These are phyloP conservation scores for Stenodema calcarata DNA, from an alignment of 2,888 invertebrate genomes.

Conservation along the genomic window DNA sequence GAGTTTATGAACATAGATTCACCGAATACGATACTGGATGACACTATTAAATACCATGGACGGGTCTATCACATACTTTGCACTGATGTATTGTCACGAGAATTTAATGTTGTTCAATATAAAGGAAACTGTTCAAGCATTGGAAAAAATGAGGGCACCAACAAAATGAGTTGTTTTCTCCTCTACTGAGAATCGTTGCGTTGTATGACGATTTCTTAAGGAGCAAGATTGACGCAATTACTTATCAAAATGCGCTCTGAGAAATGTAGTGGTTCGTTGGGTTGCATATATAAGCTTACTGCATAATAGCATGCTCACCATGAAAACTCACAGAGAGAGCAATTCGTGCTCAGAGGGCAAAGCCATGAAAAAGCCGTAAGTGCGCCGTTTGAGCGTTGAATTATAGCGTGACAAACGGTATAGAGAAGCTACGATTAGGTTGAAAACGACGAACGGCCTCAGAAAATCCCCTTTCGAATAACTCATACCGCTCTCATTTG, in stretches of 20 bases:
- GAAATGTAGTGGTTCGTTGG: neutral
- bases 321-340: neutral
- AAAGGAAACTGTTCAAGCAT: too few species aligned
- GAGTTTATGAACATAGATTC: too few species aligned
- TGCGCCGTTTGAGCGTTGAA: neutral
- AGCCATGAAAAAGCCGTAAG: neutral
- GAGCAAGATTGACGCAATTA: neutral
- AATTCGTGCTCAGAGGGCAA: neutral
- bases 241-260: neutral
- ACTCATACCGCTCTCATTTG: conserved; percentile 12
- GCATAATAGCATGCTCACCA: neutral
- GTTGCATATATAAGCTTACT: neutral
- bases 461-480: conserved; percentile 1
- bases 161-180: too few species aligned
- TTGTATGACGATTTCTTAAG: neutral
- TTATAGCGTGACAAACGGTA: conserved; percentile 15
- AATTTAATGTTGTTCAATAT: too few species aligned
- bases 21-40: too few species aligned
- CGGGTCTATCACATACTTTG: too few species aligned
- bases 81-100: too few species aligned
- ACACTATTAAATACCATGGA: too few species aligned
- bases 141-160: too few species aligned
- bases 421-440: neutral
- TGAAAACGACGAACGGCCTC: neutral
- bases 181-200: too few species aligned